phyloP scores from a whole-genome alignment of 2,888 invertebrate genomes.

The Dichetophora obliterata region DNA sequence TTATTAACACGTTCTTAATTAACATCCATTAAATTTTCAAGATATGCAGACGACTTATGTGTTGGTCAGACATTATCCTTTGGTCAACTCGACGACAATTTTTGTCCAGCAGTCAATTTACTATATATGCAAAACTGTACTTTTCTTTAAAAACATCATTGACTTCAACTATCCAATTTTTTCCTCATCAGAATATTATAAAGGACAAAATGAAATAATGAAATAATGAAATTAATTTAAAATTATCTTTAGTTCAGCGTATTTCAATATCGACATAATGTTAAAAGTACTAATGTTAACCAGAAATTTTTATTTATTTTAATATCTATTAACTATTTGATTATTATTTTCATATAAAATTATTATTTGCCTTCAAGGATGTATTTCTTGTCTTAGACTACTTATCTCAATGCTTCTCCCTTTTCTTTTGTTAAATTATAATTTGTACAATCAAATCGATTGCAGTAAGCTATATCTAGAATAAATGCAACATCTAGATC shows the following conservation, averaged over 20 bases:
- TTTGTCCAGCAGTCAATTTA: too few species aligned
- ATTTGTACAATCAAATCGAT: too few species aligned
- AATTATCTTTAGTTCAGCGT: neutral
- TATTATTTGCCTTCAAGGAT: constrained; percentile 9
- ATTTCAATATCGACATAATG: constrained; percentile 3
- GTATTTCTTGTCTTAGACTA: neutral
- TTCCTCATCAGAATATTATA: too few species aligned
- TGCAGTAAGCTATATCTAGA: too few species aligned
- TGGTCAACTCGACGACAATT: neutral
- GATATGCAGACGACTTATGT: neutral
- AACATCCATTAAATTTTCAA: neutral
- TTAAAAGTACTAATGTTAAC: neutral
- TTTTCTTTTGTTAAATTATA: too few species aligned
- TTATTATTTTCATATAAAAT: constrained; percentile 4
- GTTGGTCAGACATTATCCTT: neutral
- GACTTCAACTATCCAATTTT: too few species aligned
- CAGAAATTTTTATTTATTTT: constrained; percentile 4
- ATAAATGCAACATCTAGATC: too few species aligned
- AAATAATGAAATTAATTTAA: neutral
- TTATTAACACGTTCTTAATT: too few species aligned
- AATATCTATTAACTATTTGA: constrained; percentile 7
- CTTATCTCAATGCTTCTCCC: too few species aligned
- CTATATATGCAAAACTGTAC: too few species aligned
- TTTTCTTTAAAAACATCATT: too few species aligned
- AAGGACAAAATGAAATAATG: too few species aligned